Evolutionary conservation across 53 echinoderm and acorn worm species (phyloP).

Genomic region (Holothuria scabra): DNA sequence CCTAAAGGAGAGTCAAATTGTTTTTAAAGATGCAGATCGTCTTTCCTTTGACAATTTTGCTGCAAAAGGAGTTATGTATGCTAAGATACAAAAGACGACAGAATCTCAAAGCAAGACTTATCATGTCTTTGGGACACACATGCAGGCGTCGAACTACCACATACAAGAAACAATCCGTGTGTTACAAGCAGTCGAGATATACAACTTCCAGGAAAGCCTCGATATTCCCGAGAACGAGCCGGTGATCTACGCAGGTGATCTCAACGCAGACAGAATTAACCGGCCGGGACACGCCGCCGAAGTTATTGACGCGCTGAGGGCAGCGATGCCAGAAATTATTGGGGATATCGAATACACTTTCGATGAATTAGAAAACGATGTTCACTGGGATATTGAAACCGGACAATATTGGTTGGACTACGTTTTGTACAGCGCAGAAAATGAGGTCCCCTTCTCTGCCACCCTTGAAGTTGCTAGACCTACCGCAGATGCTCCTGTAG

Average conservation of each 20-base stretch:
- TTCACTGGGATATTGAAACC: conserved; percentile 52
- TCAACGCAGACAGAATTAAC: conserved; percentile 63
- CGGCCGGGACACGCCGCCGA: conserved; percentile 52
- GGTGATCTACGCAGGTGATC: conserved; percentile 87
- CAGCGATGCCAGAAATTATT: conserved; percentile 61
- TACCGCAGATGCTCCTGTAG: conserved; percentile 44
- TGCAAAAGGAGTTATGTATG: conserved; percentile 87
- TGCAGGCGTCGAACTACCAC: conserved; percentile 70
- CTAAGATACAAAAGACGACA: conserved; percentile 72
- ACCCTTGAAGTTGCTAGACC: conserved; percentile 58
- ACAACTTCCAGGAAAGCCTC: conserved; percentile 55
- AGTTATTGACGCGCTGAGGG: conserved; percentile 53
- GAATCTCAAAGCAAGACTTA: conserved; percentile 59
- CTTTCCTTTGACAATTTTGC: conserved; percentile 67
- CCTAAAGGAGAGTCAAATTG: conserved; percentile 58
- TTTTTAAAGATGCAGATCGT: conserved; percentile 63
- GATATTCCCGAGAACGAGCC: conserved; percentile 70
- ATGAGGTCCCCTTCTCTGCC: conserved; percentile 42
- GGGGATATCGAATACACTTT: conserved; percentile 72
- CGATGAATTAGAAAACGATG: conserved; percentile 72
- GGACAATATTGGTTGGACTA: conserved; percentile 69
- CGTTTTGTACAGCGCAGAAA: conserved; percentile 58
- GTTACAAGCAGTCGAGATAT: conserved; percentile 76
- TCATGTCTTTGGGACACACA: conserved; percentile 88
- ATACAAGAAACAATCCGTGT: conserved; percentile 61